Evolutionary conservation across 2,113 vertebrate genomes (phyloP).

Genomic region (Ptilorrhoa leucosticta): DNA sequence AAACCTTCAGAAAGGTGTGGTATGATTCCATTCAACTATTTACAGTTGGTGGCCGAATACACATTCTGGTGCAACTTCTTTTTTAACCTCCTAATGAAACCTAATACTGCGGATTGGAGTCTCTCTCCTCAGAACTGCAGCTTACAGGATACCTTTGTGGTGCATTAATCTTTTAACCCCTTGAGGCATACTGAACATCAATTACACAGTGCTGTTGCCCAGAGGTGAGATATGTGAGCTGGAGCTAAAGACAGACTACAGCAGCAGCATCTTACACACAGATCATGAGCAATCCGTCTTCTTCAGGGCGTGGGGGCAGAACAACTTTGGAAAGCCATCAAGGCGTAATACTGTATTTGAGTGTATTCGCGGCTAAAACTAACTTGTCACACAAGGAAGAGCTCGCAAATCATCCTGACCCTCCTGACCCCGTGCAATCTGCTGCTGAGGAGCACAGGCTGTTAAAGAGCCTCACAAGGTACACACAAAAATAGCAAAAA

Average conservation of each 20-base stretch:
- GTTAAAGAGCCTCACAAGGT: not conserved
- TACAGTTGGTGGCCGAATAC: not conserved
- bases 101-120: not conserved
- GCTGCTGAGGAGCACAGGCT: not conserved
- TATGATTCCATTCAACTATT: not conserved
- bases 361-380: constrained; percentile 33
- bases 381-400: constrained; percentile 43
- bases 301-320: constrained; percentile 61
- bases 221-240: constrained; percentile 73
- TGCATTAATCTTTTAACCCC: constrained; percentile 73
- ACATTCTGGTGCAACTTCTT: not conserved
- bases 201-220: constrained; percentile 68
- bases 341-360: constrained; percentile 51
- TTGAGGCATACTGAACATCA: constrained; percentile 79
- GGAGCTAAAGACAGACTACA: constrained; percentile 65
- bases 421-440: not conserved
- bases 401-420: constrained; percentile 61
- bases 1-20: not conserved
- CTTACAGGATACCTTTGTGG: constrained; percentile 7
- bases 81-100: constrained; percentile 34
- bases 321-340: constrained; percentile 63
- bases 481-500: not conserved
- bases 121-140: constrained; percentile 18
- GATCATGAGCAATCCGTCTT: constrained; percentile 73
- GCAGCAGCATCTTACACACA: constrained; percentile 50